phyloP scores from a whole-genome alignment of 1,140 invertebrate genomes.

The Hylaeus volcanicus region DNA sequence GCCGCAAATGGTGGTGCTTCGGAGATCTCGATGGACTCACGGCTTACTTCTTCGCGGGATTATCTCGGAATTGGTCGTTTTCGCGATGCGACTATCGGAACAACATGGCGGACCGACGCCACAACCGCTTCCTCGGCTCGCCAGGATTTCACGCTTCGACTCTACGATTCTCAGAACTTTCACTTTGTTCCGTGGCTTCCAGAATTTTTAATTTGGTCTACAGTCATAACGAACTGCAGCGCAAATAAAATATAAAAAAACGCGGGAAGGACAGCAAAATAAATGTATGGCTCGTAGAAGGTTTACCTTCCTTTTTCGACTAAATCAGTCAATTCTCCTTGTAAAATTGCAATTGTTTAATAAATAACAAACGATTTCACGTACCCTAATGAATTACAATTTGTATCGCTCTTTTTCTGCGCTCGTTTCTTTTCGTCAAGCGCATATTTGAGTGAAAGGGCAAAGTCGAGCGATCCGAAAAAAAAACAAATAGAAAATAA shows the following conservation, averaged over 20 bases:
- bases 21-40: constrained; percentile 50
- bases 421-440: background rate
- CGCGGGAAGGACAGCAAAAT: too few species aligned
- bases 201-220: background rate
- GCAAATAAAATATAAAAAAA: too few species aligned
- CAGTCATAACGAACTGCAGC: too few species aligned
- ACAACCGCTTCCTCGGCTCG: background rate
- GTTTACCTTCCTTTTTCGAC: too few species aligned
- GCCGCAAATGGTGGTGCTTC: constrained; percentile 69
- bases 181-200: background rate
- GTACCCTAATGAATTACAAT: too few species aligned
- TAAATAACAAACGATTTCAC: too few species aligned
- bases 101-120: constrained; percentile 14
- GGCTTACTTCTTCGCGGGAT: constrained; percentile 58
- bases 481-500: background rate
- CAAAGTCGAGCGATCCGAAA: background rate
- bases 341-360: too few species aligned
- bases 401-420: too few species aligned
- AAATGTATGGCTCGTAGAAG: too few species aligned
- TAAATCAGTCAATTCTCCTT: too few species aligned
- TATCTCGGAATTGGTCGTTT: constrained; percentile 56
- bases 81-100: background rate
- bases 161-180: background rate
- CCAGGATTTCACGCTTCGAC: background rate
- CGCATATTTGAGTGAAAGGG: background rate